Evolutionary conservation across 2,888 invertebrate genomes (phyloP).

Genomic region (Quadroppia sp.): DNA sequence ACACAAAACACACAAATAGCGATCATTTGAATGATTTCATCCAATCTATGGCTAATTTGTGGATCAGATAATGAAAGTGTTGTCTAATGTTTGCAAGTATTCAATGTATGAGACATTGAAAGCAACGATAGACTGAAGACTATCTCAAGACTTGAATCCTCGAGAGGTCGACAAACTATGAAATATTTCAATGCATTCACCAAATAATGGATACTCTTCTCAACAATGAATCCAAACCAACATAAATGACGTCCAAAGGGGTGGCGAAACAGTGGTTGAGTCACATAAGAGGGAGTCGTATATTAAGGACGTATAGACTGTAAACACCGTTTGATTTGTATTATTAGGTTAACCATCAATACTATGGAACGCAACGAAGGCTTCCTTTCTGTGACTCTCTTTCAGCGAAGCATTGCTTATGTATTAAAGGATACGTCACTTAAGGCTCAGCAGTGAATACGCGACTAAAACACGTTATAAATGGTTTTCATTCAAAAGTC

Average conservation of each 20-base stretch:
- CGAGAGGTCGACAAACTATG: slow-evolving; percentile 17
- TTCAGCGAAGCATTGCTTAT: slow-evolving; percentile 14
- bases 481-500: slow-evolving; percentile 7
- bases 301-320: background rate
- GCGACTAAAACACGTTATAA: slow-evolving; percentile 12
- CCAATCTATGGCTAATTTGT: too few relatives aligned
- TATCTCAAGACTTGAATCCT: background rate
- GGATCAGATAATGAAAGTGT: too few relatives aligned
- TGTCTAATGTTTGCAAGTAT: too few relatives aligned
- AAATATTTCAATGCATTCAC: slow-evolving; percentile 17
- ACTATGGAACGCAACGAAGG: background rate
- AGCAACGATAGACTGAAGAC: too few relatives aligned
- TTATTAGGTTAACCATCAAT: background rate
- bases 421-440: background rate
- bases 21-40: background rate
- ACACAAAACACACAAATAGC: background rate
- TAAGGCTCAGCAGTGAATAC: background rate
- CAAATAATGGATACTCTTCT: background rate
- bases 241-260: slow-evolving; percentile 3
- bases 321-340: background rate
- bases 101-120: too few relatives aligned
- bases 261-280: background rate
- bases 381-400: background rate
- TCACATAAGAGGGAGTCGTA: background rate
- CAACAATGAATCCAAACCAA: background rate